These are phyloP conservation scores for Cephus nigrinus DNA, from an alignment of 2,888 invertebrate genomes.

Conservation along the genomic window DNA sequence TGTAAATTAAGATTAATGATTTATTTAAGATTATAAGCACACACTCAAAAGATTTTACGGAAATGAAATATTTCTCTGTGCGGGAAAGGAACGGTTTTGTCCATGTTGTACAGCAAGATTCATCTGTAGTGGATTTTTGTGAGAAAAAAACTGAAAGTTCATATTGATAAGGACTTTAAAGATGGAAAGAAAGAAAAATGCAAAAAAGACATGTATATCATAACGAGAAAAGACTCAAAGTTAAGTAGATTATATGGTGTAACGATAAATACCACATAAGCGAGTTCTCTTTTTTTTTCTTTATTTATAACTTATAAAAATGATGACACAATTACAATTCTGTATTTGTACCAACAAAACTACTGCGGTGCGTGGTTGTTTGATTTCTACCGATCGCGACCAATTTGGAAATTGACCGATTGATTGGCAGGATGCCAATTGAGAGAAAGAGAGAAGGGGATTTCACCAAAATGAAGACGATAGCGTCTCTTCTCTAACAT, in stretches of 20 bases:
- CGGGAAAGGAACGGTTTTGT: too few relatives aligned
- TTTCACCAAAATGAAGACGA: not conserved
- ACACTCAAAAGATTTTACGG: not conserved
- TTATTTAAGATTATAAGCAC: not conserved
- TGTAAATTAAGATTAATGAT: not conserved
- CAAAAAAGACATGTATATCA: not conserved
- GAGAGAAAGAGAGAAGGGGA: not conserved
- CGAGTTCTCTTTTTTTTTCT: slow-evolving; percentile 28
- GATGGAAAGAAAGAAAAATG: not conserved
- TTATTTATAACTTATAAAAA: slow-evolving; percentile 62
- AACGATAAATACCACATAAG: not conserved
- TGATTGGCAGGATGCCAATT: not conserved
- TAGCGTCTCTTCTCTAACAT: not conserved
- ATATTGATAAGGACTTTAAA: not conserved
- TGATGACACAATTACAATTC: slow-evolving; percentile 53
- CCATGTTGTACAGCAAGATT: not conserved
- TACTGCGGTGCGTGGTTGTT: not conserved
- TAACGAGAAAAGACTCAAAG: not conserved
- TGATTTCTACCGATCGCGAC: not conserved
- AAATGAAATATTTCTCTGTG: not conserved
- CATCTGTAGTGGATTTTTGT: not conserved
- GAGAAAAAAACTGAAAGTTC: too few relatives aligned
- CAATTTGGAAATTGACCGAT: not conserved
- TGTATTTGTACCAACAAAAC: slow-evolving; percentile 50
- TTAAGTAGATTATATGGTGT: not conserved